These are phyloP conservation scores for Callimorpha dominula DNA, from an alignment of 2,888 invertebrate species.

Conservation along the genomic window DNA sequence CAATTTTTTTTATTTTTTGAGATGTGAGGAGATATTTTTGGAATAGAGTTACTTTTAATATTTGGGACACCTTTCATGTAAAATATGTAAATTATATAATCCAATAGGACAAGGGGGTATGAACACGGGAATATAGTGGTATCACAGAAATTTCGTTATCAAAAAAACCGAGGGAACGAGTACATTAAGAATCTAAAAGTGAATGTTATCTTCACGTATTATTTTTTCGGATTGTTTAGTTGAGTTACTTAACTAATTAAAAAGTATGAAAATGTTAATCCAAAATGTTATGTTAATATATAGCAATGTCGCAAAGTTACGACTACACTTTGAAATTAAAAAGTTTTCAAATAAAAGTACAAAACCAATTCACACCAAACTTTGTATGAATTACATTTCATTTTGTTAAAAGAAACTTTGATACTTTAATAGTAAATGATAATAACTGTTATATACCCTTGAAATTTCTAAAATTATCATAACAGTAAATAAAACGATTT, in stretches of 20 bases:
- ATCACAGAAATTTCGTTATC: too few relatives aligned
- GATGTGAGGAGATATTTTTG: too few relatives aligned
- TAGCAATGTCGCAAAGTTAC: neutral
- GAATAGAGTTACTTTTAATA: too few relatives aligned
- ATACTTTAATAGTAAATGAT: slow-evolving; percentile 10
- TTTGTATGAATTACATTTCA: neutral
- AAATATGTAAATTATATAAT: too few relatives aligned
- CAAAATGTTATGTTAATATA: too few relatives aligned
- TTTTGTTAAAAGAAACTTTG: slow-evolving; percentile 2
- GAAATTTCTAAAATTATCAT: slow-evolving; percentile 6
- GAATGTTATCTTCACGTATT: neutral
- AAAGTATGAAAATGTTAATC: neutral
- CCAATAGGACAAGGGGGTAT: neutral
- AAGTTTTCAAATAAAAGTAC: slow-evolving; percentile 2
- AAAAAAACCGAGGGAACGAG: too few relatives aligned
- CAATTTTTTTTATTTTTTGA: too few relatives aligned
- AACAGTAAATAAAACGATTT: slow-evolving; percentile 7
- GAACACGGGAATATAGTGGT: neutral
- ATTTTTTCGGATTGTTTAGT: neutral
- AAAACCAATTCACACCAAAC: neutral
- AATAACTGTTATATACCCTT: slow-evolving; percentile 3
- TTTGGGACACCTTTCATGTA: too few relatives aligned
- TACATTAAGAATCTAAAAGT: neutral
- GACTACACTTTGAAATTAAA: neutral
- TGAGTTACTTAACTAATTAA: neutral